These are phyloP conservation scores for Melanotaenia boesemani DNA, from an alignment of 2,797 vertebrate species.

Conservation along the genomic window DNA sequence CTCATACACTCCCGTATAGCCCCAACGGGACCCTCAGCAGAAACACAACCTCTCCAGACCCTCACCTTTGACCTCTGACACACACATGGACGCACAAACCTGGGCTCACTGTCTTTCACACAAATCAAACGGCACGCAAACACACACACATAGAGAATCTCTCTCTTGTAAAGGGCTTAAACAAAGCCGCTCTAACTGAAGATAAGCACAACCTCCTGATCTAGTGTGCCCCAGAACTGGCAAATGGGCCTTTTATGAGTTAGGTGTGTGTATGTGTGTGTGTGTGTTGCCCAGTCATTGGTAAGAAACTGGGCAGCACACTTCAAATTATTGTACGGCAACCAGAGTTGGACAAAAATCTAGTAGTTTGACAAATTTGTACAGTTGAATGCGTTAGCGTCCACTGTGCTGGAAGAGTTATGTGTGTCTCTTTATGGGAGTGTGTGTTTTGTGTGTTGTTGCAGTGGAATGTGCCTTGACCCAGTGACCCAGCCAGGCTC, in stretches of 20 bases:
- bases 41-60: slow-evolving; percentile 81
- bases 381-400: neutral
- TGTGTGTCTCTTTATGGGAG: slow-evolving; percentile 21
- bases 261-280: slow-evolving; percentile 38
- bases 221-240: slow-evolving; percentile 35
- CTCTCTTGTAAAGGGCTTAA: slow-evolving; percentile 80
- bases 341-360: neutral
- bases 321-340: slow-evolving; percentile 7
- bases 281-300: slow-evolving; percentile 16
- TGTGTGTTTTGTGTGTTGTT: slow-evolving; percentile 48
- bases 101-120: slow-evolving; percentile 70
- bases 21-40: slow-evolving; percentile 75
- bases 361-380: slow-evolving; percentile 3
- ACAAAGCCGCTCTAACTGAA: slow-evolving; percentile 75
- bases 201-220: slow-evolving; percentile 72
- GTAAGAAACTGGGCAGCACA: neutral
- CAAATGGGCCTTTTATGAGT: slow-evolving; percentile 79
- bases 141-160: slow-evolving; percentile 34
- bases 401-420: slow-evolving; percentile 13
- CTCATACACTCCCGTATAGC: slow-evolving; percentile 65
- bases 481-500: slow-evolving; percentile 78
- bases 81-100: slow-evolving; percentile 49
- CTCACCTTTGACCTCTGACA: slow-evolving; percentile 80
- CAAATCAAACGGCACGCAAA: slow-evolving; percentile 64
- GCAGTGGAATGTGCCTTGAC: slow-evolving; percentile 80